These are phyloP conservation scores for Vicugna pacos DNA, from an alignment of 2,113 vertebrate genomes.

Conservation along the genomic window DNA sequence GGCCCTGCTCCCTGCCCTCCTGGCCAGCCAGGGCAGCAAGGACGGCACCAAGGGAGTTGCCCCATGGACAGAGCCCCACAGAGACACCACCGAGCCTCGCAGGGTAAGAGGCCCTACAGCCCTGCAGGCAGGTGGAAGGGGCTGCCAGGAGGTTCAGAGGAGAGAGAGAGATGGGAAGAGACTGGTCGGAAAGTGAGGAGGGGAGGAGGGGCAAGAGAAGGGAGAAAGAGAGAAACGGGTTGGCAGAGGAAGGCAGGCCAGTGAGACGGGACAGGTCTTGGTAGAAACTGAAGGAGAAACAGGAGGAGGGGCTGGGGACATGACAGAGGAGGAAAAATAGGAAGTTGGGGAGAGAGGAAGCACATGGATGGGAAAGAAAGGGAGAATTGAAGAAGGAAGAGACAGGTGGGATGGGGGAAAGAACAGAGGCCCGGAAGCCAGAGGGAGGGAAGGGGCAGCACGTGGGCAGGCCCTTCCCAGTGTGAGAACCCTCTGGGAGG, in stretches of 20 bases:
- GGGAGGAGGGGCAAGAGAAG: background rate
- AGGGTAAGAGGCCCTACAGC: constrained; percentile 70
- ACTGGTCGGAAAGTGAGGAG: background rate
- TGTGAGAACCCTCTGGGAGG: background rate
- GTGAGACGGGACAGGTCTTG: background rate
- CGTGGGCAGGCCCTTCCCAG: background rate
- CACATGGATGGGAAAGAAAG: background rate
- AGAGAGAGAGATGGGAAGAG: background rate
- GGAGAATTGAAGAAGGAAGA: background rate
- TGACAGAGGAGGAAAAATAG: background rate
- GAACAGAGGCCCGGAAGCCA: background rate
- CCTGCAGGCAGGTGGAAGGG: constrained; percentile 52
- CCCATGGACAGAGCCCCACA: constrained; percentile 82
- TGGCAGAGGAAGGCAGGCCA: background rate
- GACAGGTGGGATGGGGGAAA: background rate
- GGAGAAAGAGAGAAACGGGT: background rate
- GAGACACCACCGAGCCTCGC: constrained; percentile 71
- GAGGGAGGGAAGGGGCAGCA: background rate
- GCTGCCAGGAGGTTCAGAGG: background rate
- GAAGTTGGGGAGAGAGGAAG: background rate
- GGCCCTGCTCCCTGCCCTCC: constrained; percentile 83
- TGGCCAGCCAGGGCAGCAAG: constrained; percentile 80
- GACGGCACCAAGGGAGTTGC: constrained; percentile 79
- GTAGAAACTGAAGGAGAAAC: background rate
- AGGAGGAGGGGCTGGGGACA: background rate